These are phyloP conservation scores for Netelia melanura DNA, from an alignment of 2,888 invertebrate species.

Conservation along the genomic window DNA sequence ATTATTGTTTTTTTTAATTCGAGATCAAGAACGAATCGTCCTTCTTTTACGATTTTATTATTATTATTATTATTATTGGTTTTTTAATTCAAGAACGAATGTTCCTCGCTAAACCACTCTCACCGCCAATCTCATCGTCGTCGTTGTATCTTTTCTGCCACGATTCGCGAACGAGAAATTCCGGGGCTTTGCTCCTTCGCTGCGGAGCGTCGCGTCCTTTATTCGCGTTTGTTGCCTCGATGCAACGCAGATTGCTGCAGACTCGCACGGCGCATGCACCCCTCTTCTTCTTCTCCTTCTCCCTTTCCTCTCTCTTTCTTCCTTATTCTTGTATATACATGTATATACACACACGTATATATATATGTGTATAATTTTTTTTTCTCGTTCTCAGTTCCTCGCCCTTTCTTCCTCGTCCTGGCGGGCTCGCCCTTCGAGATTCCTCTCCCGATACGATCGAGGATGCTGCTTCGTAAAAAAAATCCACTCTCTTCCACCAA, in stretches of 20 bases:
- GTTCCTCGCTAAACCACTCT: not conserved
- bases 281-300: conserved; percentile 9
- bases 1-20: not conserved
- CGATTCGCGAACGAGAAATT: conserved; percentile 52
- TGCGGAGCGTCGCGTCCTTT: conserved; percentile 27
- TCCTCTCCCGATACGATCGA: conserved; percentile 18
- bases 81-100: not conserved
- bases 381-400: not conserved
- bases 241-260: conserved; percentile 55
- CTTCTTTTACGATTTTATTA: too few relatives aligned
- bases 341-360: not conserved
- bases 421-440: conserved; percentile 32
- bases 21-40: not conserved
- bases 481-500: not conserved
- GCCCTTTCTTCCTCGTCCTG: conserved; percentile 21
- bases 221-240: conserved; percentile 55
- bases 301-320: not conserved
- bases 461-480: not conserved
- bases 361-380: not conserved
- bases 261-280: conserved; percentile 61
- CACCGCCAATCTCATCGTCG: conserved; percentile 50
- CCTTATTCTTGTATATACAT: conserved; percentile 23
- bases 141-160: not conserved
- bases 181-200: conserved; percentile 32
- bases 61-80: too few relatives aligned